These are phyloP conservation scores for Physeter macrocephalus DNA, from an alignment of 2,113 vertebrate species.

Conservation along the genomic window DNA sequence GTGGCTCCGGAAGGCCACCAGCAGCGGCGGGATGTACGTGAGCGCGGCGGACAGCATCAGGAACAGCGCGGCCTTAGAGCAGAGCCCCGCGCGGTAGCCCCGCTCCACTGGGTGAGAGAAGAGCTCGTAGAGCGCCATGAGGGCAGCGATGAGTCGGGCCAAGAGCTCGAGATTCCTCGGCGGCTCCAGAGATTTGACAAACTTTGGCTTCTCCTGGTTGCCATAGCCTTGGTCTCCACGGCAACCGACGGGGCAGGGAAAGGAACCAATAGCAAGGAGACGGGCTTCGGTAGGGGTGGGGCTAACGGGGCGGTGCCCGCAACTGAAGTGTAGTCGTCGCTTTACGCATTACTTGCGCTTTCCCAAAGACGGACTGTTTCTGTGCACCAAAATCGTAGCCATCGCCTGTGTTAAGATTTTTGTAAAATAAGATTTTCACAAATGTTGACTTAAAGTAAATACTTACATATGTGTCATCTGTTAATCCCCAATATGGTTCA, in stretches of 20 bases:
- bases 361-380: not conserved
- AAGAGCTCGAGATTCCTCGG: fast-evolving
- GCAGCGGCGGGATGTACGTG: slow-evolving; percentile 91
- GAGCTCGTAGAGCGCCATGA: slow-evolving; percentile 91
- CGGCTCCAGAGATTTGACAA: not conserved
- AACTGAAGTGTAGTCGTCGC: fast-evolving
- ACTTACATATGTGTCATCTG: not conserved
- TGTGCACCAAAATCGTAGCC: fast-evolving
- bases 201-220: slow-evolving; percentile 76
- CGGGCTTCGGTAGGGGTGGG: not conserved
- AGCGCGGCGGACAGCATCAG: slow-evolving; percentile 82
- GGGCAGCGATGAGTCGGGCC: fast-evolving
- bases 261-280: slow-evolving; percentile 42
- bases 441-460: not conserved
- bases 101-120: slow-evolving; percentile 84
- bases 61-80: slow-evolving; percentile 89
- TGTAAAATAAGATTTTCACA: not conserved
- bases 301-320: not conserved
- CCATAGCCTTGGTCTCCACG: slow-evolving; percentile 69
- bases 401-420: not conserved
- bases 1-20: slow-evolving; percentile 93
- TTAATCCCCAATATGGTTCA: not conserved
- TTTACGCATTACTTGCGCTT: fast-evolving
- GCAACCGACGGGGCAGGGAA: not conserved
- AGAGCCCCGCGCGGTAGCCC: slow-evolving; percentile 87